A percentile compares a stretch with the other conserved stretches of the same genome.
phyloP scores from a whole-genome alignment of 2,888 invertebrate genomes.

The Fragum fragum region DNA sequence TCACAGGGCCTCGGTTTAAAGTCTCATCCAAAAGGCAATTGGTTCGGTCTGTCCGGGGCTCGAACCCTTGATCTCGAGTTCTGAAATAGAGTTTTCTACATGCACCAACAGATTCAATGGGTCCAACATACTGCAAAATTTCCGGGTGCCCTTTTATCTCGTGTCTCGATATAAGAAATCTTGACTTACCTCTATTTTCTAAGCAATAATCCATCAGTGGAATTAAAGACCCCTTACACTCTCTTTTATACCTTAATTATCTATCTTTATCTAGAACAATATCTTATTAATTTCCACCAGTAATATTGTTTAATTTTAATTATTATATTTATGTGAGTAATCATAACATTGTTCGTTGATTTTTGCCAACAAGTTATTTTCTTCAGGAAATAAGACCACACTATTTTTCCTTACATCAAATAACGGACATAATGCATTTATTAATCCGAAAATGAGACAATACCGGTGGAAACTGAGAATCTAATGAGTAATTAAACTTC shows the following conservation, averaged over 20 bases:
- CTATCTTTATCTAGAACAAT: not conserved
- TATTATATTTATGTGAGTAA: not conserved
- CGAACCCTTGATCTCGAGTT: too few relatives aligned
- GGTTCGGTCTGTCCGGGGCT: too few relatives aligned
- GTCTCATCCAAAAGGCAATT: too few relatives aligned
- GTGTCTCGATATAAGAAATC: too few relatives aligned
- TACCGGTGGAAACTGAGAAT: slow-evolving; percentile 10
- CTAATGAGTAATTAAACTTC: slow-evolving; percentile 4
- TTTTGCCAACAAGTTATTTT: not conserved
- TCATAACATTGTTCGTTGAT: not conserved
- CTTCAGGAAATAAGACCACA: not conserved
- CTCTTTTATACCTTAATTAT: not conserved
- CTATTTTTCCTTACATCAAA: slow-evolving; percentile 3
- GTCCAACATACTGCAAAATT: too few relatives aligned
- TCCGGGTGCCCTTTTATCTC: too few relatives aligned
- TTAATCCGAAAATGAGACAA: slow-evolving; percentile 1
- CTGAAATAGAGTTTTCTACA: too few relatives aligned
- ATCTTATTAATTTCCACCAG: not conserved
- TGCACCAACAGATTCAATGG: too few relatives aligned
- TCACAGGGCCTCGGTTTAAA: too few relatives aligned
- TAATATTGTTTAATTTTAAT: not conserved
- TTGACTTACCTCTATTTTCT: not conserved
- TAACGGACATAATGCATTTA: not conserved
- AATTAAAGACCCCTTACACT: not conserved
- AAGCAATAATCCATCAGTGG: slow-evolving; percentile 1